Evolutionary conservation across 2,113 vertebrate species (phyloP), one percentile per base, ranked within the genome.

Genomic region (Callionymus lyra): DNA sequence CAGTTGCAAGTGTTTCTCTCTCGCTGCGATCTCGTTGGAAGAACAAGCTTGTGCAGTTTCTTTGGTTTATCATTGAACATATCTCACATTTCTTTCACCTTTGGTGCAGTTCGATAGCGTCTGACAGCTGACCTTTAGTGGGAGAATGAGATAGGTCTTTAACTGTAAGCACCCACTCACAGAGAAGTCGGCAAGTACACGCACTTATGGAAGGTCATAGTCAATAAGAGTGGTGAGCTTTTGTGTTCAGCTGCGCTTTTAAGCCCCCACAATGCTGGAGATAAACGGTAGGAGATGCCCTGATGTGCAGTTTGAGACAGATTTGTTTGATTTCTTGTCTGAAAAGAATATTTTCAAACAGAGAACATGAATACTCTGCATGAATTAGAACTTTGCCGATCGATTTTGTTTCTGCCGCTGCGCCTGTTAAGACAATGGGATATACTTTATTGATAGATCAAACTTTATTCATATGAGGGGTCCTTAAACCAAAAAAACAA

Each of bases 71-170:
- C 70, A 60, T 74, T 79, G 64, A 68, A 64, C 67, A 66, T 66
- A 73, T 81, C 79, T 77, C 50, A 60, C 57, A 37, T 73, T 77
- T 60, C 70, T 53, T 57, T 80, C 80, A 82, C 75, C 77, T 82
- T 81, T 80, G 54, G 72, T 47, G 50, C 70, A 56, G 77, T 68
- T 86, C 80, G 57, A 84, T 84, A 82, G 58, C 33, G 74, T 76
- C 68, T 82, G 85, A 84, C 65, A 58, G 56, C 56, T 81, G 83
- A 84, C 85, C 81, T 86, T 87, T 84, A 55, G 52, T 9, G 50
- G 46, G 63, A 69, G 69, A 76, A 70, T 62, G 65, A 76, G 68
- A 50, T 53, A 54, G 54, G 73, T 67, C 71, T 62, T 47, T 34
- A 67, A 77, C 71, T 76, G 61, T 70, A 67, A 66, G 65, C 57